Conservation (phyloP, 2,113 vertebrate species). For the Elgaria multicarinata region DNA sequence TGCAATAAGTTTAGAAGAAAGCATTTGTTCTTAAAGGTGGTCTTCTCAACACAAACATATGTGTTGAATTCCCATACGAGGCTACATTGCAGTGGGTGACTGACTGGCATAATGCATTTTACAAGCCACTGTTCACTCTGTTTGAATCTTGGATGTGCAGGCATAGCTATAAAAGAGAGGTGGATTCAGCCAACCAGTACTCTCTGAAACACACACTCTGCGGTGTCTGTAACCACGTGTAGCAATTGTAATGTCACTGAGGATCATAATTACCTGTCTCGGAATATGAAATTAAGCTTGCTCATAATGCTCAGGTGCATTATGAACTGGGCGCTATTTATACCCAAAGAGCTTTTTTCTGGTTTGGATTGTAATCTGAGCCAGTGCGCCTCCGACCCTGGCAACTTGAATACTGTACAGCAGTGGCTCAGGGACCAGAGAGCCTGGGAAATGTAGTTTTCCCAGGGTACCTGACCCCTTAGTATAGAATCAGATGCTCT, state of each 20-base stretch:
- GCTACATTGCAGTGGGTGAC: neutral
- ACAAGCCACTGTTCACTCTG: neutral
- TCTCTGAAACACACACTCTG: neutral
- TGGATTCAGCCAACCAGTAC: neutral
- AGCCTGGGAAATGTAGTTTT: neutral
- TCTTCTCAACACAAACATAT: conserved; percentile 56
- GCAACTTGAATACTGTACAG: neutral
- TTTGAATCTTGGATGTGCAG: neutral
- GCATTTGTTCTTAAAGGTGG: conserved; percentile 43
- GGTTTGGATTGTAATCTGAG: neutral
- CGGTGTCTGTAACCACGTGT: neutral
- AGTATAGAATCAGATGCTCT: neutral
- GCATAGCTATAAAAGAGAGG: neutral
- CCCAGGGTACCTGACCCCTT: neutral
- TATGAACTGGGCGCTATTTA: too few relatives aligned
- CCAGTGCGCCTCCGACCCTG: neutral
- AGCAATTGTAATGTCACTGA: neutral
- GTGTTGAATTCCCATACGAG: conserved; percentile 59
- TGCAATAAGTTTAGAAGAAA: conserved; percentile 1
- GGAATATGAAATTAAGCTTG: neutral
- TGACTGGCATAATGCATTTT: neutral
- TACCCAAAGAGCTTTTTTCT: neutral
- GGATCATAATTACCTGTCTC: too few relatives aligned
- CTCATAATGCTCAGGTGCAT: neutral
- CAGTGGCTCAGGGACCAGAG: neutral